Percentiles rank a stretch among this genome's conserved stretches.
Conservation (phyloP, 2,797 vertebrate genomes). For the Gymnocypris eckloni region DNA sequence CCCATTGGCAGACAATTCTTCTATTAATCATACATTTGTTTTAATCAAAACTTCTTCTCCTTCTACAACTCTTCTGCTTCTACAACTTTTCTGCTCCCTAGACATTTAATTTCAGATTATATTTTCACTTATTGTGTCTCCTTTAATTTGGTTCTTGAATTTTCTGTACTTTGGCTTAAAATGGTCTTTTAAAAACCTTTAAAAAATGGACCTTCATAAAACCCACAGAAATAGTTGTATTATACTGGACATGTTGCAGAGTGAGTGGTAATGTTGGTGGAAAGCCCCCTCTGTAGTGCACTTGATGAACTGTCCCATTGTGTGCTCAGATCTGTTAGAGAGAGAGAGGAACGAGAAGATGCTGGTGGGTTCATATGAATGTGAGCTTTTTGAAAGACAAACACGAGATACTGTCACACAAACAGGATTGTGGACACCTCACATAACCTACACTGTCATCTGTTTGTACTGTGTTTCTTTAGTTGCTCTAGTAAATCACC, state of each 20-base stretch:
- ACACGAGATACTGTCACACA: neutral
- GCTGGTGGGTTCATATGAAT: neutral
- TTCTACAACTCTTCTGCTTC: no score
- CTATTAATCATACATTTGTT: neutral
- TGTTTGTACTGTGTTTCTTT: neutral
- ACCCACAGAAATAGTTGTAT: neutral
- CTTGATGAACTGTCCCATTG: slow-evolving; percentile 22
- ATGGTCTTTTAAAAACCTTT: no score
- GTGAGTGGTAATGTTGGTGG: slow-evolving; percentile 7
- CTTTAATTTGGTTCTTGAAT: neutral
- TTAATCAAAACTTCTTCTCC: neutral
- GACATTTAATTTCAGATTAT: neutral
- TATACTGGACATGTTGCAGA: neutral
- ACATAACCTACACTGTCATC: neutral
- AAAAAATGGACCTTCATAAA: neutral
- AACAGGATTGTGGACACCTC: neutral
- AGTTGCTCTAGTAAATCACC: neutral
- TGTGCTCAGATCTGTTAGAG: neutral
- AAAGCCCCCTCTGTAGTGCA: slow-evolving; percentile 45
- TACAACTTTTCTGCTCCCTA: neutral
- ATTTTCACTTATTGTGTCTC: neutral
- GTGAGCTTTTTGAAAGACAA: neutral
- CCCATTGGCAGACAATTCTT: neutral
- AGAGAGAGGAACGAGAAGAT: neutral
- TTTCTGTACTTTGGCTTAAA: neutral